Base-by-base conservation (phyloP, 1,140 invertebrate species). In the Tyrophagus putrescentiae region DNA sequence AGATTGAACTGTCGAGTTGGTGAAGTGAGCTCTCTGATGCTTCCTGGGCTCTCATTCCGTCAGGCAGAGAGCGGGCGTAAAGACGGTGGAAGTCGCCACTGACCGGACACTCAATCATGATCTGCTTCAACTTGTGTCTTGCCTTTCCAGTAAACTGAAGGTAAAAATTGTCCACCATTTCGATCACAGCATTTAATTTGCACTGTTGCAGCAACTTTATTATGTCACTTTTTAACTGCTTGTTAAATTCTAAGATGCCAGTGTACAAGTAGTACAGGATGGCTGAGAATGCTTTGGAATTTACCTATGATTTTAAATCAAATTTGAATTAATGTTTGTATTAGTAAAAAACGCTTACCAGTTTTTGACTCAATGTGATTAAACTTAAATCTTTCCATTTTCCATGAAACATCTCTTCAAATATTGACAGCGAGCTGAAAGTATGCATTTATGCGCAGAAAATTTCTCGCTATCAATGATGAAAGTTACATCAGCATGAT, bases 191-290 rank as follows among this genome's bases (percentile, higher is more conserved):
- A 1, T 60, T 23, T 29, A 78, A 63, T 44, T 70, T 66, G 64
- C 76, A 78, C 62, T 77, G 73, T 18, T 70, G 69, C 27, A 74
- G 74, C 18, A 78, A 63, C 16, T 65, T 65, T 3, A 71, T 65
- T 56, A 72, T 72, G 57, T 73, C 70, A 23, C 75, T 70, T n/a
- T 73, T 64, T 21, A 70, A 58, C 28, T 73, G 70, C 18, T 73
- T 53, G 9, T 67, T 66, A 21, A 68, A 68, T 56, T 76, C 72
- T 29, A 77, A 63, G 27, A 69, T 65, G 25, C 72, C 72, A 4
- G 57, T 59, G 34, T 59, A 59, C 1, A 59, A 29, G 50, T 45
- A 59, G 3, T 29, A 45, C 13, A 59, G 25, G 72, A 61, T 5
- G 52, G 59, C 60, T 59, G 16, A 54, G 60, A 57, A 52, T 57